Conservation (phyloP, 2,797 vertebrate species). For the Enteromius paludinosus region DNA sequence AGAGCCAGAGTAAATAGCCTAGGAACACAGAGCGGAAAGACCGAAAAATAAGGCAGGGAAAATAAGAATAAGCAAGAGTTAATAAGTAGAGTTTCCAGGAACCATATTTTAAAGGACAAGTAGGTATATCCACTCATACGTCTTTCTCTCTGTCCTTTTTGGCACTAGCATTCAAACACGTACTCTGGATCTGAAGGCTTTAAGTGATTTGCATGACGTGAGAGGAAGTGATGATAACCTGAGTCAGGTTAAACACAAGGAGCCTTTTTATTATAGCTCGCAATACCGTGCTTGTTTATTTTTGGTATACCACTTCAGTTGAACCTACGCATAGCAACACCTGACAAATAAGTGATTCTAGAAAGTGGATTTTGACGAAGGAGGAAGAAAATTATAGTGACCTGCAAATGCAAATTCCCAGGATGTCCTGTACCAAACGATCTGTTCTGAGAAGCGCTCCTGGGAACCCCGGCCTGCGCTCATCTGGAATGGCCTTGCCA, state of each 20-base stretch:
- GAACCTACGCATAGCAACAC: background rate
- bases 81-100: slow-evolving; percentile 20
- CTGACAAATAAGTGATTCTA: background rate
- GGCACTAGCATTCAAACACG: slow-evolving; percentile 11
- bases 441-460: slow-evolving; percentile 12
- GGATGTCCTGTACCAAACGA: slow-evolving; percentile 14
- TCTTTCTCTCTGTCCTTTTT: background rate
- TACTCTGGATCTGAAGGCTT: background rate
- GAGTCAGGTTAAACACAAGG: slow-evolving; percentile 32
- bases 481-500: slow-evolving; percentile 6
- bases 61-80: slow-evolving; percentile 32
- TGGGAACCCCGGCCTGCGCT: slow-evolving; percentile 16
- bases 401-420: slow-evolving; percentile 19
- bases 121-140: background rate
- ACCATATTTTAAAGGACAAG: slow-evolving; percentile 9
- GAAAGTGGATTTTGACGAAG: slow-evolving; percentile 16
- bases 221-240: slow-evolving; percentile 31
- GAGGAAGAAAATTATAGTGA: slow-evolving; percentile 25
- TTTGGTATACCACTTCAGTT: background rate
- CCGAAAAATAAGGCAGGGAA: slow-evolving; percentile 33
- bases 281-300: background rate
- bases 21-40: background rate
- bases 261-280: background rate
- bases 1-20: slow-evolving; percentile 38
- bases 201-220: slow-evolving; percentile 6